Conservation (phyloP, 2,797 vertebrate genomes). For the Ctenochaetus hawaiiensis region DNA sequence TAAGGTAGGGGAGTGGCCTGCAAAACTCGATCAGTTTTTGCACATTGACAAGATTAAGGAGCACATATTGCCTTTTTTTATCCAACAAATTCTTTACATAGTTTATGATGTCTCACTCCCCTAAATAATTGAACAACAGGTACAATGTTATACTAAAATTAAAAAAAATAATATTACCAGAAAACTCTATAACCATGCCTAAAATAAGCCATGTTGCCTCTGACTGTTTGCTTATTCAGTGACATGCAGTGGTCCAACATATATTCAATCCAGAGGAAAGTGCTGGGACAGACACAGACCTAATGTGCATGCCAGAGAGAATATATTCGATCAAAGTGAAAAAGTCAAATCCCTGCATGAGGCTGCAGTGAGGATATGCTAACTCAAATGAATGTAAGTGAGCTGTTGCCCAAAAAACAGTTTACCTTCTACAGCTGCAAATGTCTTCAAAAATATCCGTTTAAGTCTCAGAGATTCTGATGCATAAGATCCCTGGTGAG, state of each 20-base stretch:
- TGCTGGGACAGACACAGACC: constrained; percentile 26
- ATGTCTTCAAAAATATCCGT: constrained; percentile 41
- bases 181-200: constrained; percentile 11
- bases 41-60: constrained; percentile 54
- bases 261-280: constrained; percentile 33
- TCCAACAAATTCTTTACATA: constrained; percentile 40
- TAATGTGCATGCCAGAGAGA: constrained; percentile 43
- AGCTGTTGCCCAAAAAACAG: constrained; percentile 37
- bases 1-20: constrained; percentile 71
- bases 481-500: constrained; percentile 53
- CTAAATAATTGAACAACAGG: constrained; percentile 37
- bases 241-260: constrained; percentile 43
- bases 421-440: constrained; percentile 42
- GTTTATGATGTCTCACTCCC: constrained; percentile 38
- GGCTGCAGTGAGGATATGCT: constrained; percentile 38
- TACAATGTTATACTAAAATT: constrained; percentile 5
- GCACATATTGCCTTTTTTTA: constrained; percentile 47
- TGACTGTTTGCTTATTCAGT: constrained; percentile 34
- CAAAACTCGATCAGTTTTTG: constrained; percentile 58
- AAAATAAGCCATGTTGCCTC: constrained; percentile 28
- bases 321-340: constrained; percentile 59
- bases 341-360: constrained; percentile 45
- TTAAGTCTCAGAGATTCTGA: constrained; percentile 40
- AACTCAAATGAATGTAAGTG: constrained; percentile 44
- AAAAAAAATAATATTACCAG: constrained; percentile 9